Evolutionary conservation across 2,113 vertebrate genomes (phyloP).

Genomic region (Pachycephala philippinensis): DNA sequence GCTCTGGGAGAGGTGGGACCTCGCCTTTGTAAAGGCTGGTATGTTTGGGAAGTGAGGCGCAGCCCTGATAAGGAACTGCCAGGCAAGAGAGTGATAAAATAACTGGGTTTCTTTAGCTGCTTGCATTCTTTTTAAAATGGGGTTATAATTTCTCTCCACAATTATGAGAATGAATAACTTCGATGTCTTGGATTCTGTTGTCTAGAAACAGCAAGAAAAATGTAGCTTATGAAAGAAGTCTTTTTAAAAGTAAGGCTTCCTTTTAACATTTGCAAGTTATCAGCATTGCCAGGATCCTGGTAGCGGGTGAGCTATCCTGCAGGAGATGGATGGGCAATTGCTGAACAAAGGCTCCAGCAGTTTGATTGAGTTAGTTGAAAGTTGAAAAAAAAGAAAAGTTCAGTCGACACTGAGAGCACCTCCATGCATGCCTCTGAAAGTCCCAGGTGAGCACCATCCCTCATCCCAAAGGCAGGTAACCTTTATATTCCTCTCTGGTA

Average conservation of each 20-base stretch:
- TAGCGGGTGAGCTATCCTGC: background rate
- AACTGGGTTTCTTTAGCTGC: background rate
- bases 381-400: background rate
- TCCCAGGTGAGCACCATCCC: constrained; percentile 33
- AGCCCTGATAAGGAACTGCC: background rate
- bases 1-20: background rate
- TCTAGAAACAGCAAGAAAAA: background rate
- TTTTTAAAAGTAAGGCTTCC: background rate
- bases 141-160: background rate
- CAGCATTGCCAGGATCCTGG: background rate
- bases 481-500: constrained; percentile 30
- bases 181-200: background rate
- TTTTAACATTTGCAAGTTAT: background rate
- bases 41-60: background rate
- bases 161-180: background rate
- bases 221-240: background rate
- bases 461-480: constrained; percentile 44
- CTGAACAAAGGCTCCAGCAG: constrained; percentile 9
- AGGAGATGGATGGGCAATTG: background rate
- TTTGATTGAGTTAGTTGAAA: constrained; percentile 15
- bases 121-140: background rate
- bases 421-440: background rate
- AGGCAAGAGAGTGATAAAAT: background rate
- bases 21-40: background rate
- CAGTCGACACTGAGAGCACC: background rate